Evolutionary conservation across 2,113 vertebrate species (phyloP), one percentile per base, ranked within the genome.

Genomic region (Pteruthius melanotis): DNA sequence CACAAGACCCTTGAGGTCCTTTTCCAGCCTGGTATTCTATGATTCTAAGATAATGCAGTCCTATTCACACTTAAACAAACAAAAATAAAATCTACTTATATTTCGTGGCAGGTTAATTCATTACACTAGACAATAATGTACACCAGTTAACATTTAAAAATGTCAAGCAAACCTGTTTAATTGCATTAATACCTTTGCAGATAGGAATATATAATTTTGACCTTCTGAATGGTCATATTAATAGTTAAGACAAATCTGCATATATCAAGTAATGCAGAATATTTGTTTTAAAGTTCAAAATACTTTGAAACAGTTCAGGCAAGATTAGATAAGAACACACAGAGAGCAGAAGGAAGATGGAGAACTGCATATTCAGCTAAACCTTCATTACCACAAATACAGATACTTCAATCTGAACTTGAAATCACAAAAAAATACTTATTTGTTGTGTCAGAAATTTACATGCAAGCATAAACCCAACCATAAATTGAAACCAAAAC

Each of bases 121-220:
- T 95, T 95, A 91, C 47, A 54, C 42, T 94, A 71, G 59, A 70
- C 70, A 95, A 89, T 94, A 93, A 74, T 47, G 11, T 65, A 90
- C 13, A 90, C 16, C 3, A 6, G 61, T 54, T 95, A 97, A 94
- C 93, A 94, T 97, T 98, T 97, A 74, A 76, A 98, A 97, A 97
- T 97, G 96, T 97, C 95, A 97, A 64, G 49, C 9, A 72, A 56
- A 96, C 89, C 92, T 92, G 26, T 71, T 96, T 97, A 95, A 95
- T 96, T 97, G 56, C 87, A 82, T 47, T 61, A 22, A 10, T 78
- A 91, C 66, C 47, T 94, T 93, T 71, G 30, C 30, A 92, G 79
- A 88, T 60, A 53, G 35, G 77, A 89, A 47, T 90, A 91, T 31
- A 92, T 8, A 95, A 52, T 90, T 97, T 85, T 95, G 75, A 95